A percentile compares a stretch with the other conserved stretches of the same genome.
Conservation (phyloP, 2,797 vertebrate genomes). For the Amphiprion clarkii region DNA sequence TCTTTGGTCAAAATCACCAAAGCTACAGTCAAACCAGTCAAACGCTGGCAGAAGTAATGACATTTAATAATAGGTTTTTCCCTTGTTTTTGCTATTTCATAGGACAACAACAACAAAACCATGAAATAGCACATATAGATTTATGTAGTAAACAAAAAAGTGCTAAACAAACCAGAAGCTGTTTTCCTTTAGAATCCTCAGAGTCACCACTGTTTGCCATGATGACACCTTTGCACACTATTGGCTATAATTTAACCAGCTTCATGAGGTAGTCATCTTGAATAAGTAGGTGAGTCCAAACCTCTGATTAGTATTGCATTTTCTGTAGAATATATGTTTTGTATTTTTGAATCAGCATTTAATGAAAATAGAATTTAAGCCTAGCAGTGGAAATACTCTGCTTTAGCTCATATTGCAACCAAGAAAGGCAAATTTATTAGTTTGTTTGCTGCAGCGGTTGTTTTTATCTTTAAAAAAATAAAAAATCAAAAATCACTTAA, state of each 20-base stretch:
- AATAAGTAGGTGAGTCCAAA: background rate
- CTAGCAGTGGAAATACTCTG: background rate
- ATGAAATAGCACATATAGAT: background rate
- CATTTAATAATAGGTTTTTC: background rate
- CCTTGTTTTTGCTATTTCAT: background rate
- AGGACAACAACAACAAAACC: background rate
- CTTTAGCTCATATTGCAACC: too few species aligned
- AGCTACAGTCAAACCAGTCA: background rate
- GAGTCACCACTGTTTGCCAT: background rate
- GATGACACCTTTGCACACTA: background rate
- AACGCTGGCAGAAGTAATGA: too few species aligned
- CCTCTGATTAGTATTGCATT: background rate
- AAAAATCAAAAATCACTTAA: too few species aligned
- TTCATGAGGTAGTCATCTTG: background rate
- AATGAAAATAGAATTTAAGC: background rate
- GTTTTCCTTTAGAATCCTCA: too few species aligned
- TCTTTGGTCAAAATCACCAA: background rate
- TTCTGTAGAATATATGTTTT: background rate
- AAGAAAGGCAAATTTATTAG: too few species aligned
- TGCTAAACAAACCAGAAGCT: too few species aligned
- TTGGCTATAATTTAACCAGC: background rate
- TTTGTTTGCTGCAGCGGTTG: too few species aligned
- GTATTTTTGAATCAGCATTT: too few species aligned
- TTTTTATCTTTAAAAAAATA: too few species aligned
- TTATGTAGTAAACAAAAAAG: background rate